phyloP scores from a whole-genome alignment of 2,888 invertebrate species.

The Dasysyrphus tricinctus region DNA sequence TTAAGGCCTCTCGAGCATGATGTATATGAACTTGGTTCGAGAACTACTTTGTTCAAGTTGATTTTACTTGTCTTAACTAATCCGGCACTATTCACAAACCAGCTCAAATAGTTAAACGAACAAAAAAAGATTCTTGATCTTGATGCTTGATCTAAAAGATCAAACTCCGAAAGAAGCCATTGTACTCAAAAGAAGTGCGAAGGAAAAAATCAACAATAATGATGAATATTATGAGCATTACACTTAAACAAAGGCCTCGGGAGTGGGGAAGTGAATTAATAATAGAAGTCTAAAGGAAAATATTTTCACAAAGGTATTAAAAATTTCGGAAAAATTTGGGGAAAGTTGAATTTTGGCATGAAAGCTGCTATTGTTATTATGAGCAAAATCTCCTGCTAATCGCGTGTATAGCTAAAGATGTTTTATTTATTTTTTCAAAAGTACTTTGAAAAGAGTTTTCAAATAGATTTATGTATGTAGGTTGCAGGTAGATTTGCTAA shows the following conservation, averaged over 20 bases:
- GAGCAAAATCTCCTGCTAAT: no score
- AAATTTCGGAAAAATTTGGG: neutral
- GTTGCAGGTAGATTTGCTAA: no score
- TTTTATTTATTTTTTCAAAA: no score
- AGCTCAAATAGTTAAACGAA: neutral
- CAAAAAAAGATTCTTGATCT: conserved; percentile 55
- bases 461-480: no score
- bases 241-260: neutral
- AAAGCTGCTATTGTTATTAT: no score
- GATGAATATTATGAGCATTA: conserved; percentile 3
- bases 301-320: neutral
- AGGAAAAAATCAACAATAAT: conserved; percentile 31
- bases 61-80: neutral
- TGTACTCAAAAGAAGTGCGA: conserved; percentile 46
- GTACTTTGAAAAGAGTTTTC: no score
- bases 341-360: neutral
- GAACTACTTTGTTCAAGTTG: no score
- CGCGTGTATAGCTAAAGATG: no score
- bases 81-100: neutral
- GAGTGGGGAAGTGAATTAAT: neutral
- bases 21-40: no score
- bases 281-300: conserved; percentile 7
- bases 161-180: conserved; percentile 47
- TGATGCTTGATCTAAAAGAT: conserved; percentile 56
- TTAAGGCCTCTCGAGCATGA: no score